Evolutionary conservation across 2,888 invertebrate genomes (phyloP).

Genomic region (Thymelicus sylvestris): DNA sequence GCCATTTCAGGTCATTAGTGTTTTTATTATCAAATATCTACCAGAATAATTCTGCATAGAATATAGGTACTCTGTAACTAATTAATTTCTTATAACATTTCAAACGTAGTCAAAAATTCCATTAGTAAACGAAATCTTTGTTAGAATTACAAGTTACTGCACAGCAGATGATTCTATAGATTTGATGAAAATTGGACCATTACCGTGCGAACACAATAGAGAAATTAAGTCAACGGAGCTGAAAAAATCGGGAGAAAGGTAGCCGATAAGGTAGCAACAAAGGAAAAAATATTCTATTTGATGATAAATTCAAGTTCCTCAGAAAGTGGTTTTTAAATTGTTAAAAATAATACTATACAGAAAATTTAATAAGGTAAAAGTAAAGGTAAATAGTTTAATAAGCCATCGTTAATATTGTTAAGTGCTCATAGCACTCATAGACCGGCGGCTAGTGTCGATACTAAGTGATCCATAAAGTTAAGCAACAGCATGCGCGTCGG

Average conservation of each 20-base stretch:
- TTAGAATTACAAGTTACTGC: constrained; percentile 15
- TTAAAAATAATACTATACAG: not conserved
- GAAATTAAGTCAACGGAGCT: constrained; percentile 50
- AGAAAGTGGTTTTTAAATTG: constrained; percentile 50
- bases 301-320: constrained; percentile 76
- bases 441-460: too few relatives aligned
- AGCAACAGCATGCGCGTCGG: too few relatives aligned
- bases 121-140: not conserved
- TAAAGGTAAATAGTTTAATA: too few relatives aligned
- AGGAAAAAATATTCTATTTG: constrained; percentile 69
- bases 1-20: too few relatives aligned
- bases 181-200: constrained; percentile 39
- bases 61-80: too few relatives aligned
- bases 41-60: too few relatives aligned
- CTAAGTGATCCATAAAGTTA: too few relatives aligned
- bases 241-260: constrained; percentile 68
- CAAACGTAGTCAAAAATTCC: not conserved
- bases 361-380: not conserved
- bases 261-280: constrained; percentile 73
- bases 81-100: not conserved
- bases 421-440: too few relatives aligned
- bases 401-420: too few relatives aligned
- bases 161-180: constrained; percentile 16
- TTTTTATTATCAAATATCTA: too few relatives aligned
- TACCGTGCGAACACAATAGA: constrained; percentile 48